Evolutionary conservation across 2,113 vertebrate species (phyloP), one percentile per base, ranked within the genome.

Genomic region (Halcyon senegalensis): DNA sequence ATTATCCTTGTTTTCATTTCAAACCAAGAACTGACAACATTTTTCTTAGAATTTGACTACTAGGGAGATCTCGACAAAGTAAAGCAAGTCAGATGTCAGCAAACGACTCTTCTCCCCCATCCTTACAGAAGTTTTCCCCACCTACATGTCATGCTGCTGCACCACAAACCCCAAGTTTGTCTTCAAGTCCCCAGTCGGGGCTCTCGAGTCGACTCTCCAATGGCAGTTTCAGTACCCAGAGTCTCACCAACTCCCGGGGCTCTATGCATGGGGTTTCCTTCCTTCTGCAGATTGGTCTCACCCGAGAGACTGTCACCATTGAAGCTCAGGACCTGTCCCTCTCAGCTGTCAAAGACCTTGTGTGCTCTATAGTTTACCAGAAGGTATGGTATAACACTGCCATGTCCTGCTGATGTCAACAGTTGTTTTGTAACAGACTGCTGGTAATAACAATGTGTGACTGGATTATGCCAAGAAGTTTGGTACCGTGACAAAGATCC

Each of bases 341-440:
- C 87, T 99, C 99, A 46, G 97, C 99, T 90, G 99, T 99, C 89
- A 99, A 99, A 96, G 99, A 99, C 96, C 98, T 99, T 37, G 99
- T 99, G 90, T 99, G 99, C 97, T 99, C 99, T 85, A 99, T 99
- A 97, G 99, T 99, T 97, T 99, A 99, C 98, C 99, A 99, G 95
- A 99, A 99, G 99, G 99, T 99, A 99, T 46, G 93, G 80, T 98
- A 70, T 80, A 39, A 67, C 25, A 5, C 90, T 77, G 4, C 56
- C 35, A 3, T 18, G 2, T 89, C 89, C 77, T 95, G 70, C 56
- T 82, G 44, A 21, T 81, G 66, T 69, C 83, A 39, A 1, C 15
- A 24, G 30, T 64, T 96, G 58, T 69, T 91, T 83, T 84, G 60
- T 96, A 64, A 58, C 16, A 46, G 30, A 16, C 30, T 89, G 23